phyloP scores from a whole-genome alignment of 2,888 invertebrate species.

The Leptopilina myrica region DNA sequence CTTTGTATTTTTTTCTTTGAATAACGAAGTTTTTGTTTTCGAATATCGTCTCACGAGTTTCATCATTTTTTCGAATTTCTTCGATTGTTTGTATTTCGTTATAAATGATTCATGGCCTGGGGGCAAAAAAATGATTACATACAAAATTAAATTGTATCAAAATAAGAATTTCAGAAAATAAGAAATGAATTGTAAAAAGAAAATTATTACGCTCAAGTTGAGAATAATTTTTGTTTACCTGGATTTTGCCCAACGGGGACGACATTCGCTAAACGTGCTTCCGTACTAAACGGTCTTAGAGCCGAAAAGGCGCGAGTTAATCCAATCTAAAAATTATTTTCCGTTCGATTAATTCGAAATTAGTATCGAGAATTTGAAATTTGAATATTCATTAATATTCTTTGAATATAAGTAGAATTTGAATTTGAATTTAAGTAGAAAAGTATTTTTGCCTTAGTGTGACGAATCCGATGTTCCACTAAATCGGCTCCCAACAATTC shows the following conservation, averaged over 20 bases:
- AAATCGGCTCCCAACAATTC: conserved; percentile 94
- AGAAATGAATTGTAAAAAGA: neutral
- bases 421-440: neutral
- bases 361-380: too few relatives aligned
- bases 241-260: conserved; percentile 84
- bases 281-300: conserved; percentile 80
- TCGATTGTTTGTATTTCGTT: conserved; percentile 61
- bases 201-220: conserved; percentile 28
- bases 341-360: neutral
- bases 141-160: neutral
- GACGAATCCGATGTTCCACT: conserved; percentile 90
- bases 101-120: conserved; percentile 73
- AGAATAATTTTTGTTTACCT: conserved; percentile 77
- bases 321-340: conserved; percentile 77
- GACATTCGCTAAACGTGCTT: conserved; percentile 76
- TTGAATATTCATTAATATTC: conserved; percentile 20
- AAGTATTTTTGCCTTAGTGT: conserved; percentile 79
- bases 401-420: too few relatives aligned
- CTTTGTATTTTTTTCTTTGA: conserved; percentile 2
- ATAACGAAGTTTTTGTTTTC: conserved; percentile 45
- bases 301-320: conserved; percentile 87
- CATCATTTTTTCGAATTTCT: conserved; percentile 53
- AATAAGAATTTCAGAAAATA: conserved; percentile 9
- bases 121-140: neutral
- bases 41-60: conserved; percentile 51